Evolutionary conservation across 2,888 invertebrate genomes (phyloP).

Genomic region (Brachypalpus laphriformis): DNA sequence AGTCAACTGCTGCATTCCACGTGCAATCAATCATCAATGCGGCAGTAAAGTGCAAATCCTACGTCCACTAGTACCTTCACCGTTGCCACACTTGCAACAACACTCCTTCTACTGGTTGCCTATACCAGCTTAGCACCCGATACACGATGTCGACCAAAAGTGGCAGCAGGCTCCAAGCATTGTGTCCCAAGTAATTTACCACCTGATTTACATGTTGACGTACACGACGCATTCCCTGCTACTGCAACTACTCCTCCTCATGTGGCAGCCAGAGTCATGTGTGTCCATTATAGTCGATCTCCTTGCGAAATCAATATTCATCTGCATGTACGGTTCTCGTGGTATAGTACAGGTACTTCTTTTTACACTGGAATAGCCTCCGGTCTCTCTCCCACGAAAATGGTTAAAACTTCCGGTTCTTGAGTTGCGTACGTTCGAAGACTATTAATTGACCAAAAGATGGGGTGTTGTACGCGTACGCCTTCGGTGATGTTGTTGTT

Average conservation of each 20-base stretch:
- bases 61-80: constrained; percentile 18
- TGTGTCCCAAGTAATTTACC: constrained; percentile 73
- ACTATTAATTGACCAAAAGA: constrained; percentile 68
- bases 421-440: constrained; percentile 64
- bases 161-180: constrained; percentile 59
- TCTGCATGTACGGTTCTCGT: constrained; percentile 39
- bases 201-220: constrained; percentile 74
- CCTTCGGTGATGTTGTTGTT: constrained; percentile 1
- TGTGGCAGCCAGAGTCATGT: constrained; percentile 42
- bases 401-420: constrained; percentile 72
- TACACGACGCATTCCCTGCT: constrained; percentile 59
- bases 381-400: constrained; percentile 44
- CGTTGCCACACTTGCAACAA: constrained; percentile 40
- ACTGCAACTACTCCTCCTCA: not conserved
- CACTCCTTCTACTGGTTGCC: not conserved
- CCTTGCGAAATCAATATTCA: constrained; percentile 57
- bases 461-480: constrained; percentile 19
- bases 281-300: constrained; percentile 61
- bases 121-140: constrained; percentile 36
- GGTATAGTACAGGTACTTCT: constrained; percentile 28
- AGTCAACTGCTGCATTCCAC: constrained; percentile 64
- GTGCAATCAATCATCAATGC: constrained; percentile 71
- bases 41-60: constrained; percentile 64
- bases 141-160: constrained; percentile 56
- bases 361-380: constrained; percentile 22